Conservation (phyloP, 2,113 vertebrate species). For the Rutilus rutilus region DNA sequence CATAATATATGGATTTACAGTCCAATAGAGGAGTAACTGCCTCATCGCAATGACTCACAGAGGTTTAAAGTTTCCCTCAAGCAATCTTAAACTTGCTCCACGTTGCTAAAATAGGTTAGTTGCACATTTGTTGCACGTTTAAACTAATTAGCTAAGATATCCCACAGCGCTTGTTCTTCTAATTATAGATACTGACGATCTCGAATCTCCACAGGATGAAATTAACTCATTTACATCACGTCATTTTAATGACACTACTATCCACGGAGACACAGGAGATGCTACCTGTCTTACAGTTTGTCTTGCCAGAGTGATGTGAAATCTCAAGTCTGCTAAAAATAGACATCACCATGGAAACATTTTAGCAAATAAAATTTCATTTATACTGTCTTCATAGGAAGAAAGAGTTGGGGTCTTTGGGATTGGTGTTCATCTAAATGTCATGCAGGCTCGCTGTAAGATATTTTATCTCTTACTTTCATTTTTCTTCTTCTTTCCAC, state of each 20-base stretch:
- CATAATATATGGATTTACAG: slow-evolving; percentile 45
- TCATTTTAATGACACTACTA: neutral
- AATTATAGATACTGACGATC: slow-evolving; percentile 60
- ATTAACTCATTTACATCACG: slow-evolving; percentile 47
- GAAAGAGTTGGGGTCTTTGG: neutral
- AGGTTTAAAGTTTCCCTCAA: slow-evolving; percentile 64
- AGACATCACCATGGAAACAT: slow-evolving; percentile 39
- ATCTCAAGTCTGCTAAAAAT: slow-evolving; percentile 13
- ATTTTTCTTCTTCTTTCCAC: slow-evolving; percentile 36
- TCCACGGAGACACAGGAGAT: slow-evolving; percentile 16
- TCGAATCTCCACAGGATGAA: slow-evolving; percentile 58
- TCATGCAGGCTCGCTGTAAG: neutral
- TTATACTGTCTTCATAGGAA: neutral
- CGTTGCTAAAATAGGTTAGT: slow-evolving; percentile 71
- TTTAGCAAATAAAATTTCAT: slow-evolving; percentile 1
- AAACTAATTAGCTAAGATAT: slow-evolving; percentile 71
- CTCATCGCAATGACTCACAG: slow-evolving; percentile 65
- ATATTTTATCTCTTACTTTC: slow-evolving; percentile 5
- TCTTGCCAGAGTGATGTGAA: slow-evolving; percentile 20
- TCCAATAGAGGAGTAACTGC: slow-evolving; percentile 53
- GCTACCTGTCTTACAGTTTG: slow-evolving; percentile 17
- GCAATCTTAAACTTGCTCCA: slow-evolving; percentile 58
- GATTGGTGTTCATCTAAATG: slow-evolving; percentile 8
- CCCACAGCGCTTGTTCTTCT: slow-evolving; percentile 65
- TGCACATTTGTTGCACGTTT: slow-evolving; percentile 60